Evolutionary conservation across 1,140 invertebrate species (phyloP).

Genomic region (Papilio dardanus): DNA sequence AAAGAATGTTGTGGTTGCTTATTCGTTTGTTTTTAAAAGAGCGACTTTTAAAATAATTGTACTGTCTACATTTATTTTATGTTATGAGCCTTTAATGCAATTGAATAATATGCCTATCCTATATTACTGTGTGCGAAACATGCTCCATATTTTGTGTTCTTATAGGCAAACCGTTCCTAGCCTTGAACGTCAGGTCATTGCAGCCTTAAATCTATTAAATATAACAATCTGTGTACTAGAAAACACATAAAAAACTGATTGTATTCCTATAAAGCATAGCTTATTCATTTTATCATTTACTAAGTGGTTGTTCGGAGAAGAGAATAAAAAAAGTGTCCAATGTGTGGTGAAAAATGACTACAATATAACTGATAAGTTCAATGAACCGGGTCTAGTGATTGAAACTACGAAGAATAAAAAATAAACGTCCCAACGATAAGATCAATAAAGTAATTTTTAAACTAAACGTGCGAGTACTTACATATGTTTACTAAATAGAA

Average conservation of each 20-base stretch:
- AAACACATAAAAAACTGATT: constrained; percentile 7
- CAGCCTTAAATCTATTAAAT: constrained; percentile 17
- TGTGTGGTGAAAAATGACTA: constrained; percentile 18
- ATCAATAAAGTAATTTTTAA: neutral
- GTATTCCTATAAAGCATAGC: constrained; percentile 14
- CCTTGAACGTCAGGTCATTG: constrained; percentile 8
- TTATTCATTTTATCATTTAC: constrained; percentile 18
- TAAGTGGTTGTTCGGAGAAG: constrained; percentile 7
- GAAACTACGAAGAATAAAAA: constrained; percentile 7
- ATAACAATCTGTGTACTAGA: constrained; percentile 6
- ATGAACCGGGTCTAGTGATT: neutral
- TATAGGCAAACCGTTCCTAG: neutral
- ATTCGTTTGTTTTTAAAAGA: neutral
- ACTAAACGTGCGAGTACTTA: neutral
- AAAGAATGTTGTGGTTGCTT: neutral
- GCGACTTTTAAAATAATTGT: neutral
- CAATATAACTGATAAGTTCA: constrained; percentile 2
- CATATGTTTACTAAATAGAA: no score
- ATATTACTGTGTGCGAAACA: neutral
- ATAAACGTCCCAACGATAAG: neutral
- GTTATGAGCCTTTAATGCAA: neutral
- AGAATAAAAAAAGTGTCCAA: constrained; percentile 3
- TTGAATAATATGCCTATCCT: neutral
- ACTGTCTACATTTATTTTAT: no score
- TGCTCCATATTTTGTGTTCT: neutral